Percentiles rank a stretch among this genome's conserved stretches.
phyloP scores from a whole-genome alignment of 1,140 invertebrate species.

The Pogonomyrmex californicus region DNA sequence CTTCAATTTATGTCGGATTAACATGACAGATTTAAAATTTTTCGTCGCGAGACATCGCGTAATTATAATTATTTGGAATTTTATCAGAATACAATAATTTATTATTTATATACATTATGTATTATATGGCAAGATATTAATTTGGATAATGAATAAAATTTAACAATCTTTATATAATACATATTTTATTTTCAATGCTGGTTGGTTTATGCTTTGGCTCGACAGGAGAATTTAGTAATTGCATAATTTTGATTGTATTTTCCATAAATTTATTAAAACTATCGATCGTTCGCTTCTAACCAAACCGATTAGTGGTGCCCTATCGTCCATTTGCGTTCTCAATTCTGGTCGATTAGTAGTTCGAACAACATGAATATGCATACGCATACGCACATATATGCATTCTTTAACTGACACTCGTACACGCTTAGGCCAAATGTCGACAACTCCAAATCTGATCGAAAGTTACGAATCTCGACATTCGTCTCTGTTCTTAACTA shows the following conservation, averaged over 20 bases:
- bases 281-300: not conserved
- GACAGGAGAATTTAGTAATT: conserved; percentile 19
- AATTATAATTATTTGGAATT: conserved; percentile 26
- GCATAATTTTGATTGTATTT: not conserved
- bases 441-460: conserved; percentile 76
- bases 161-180: not conserved
- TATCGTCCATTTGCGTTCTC: not conserved
- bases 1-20: conserved; percentile 32
- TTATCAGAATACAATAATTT: not conserved
- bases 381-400: not conserved
- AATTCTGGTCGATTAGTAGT: conserved; percentile 33
- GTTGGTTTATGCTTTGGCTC: not conserved
- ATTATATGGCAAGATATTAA: not conserved
- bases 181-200: not conserved
- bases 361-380: conserved; percentile 10
- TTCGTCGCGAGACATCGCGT: not conserved
- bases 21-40: conserved; percentile 44
- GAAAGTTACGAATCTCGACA: conserved; percentile 75
- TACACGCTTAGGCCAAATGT: conserved; percentile 42
- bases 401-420: not conserved
- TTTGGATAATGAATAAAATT: not conserved
- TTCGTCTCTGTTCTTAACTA: conserved; percentile 64
- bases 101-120: not conserved
- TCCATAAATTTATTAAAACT: conserved; percentile 39
- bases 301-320: conserved; percentile 28